phyloP scores from a whole-genome alignment of 2,113 vertebrate genomes.

The Ursus arctos region DNA sequence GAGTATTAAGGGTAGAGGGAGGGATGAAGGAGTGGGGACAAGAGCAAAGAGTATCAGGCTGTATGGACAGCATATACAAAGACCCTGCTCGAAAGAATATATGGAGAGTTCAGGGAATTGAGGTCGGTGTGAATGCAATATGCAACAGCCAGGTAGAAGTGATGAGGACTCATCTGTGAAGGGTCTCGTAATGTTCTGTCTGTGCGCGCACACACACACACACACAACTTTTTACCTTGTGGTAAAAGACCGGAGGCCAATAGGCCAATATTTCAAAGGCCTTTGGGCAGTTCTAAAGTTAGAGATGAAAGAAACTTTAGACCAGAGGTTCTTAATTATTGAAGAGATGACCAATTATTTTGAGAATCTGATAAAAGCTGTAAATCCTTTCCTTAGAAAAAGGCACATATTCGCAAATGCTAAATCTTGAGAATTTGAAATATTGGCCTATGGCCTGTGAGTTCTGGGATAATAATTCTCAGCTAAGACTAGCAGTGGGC shows the following conservation, averaged over 20 bases:
- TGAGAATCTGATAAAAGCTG: background rate
- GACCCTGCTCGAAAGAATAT: background rate
- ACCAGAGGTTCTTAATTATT: background rate
- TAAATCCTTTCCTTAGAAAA: background rate
- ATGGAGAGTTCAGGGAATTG: too few species aligned
- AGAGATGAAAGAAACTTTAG: background rate
- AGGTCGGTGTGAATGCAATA: background rate
- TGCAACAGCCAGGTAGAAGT: background rate
- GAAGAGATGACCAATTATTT: background rate
- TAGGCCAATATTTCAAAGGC: too few species aligned
- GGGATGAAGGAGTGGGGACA: background rate
- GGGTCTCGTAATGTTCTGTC: background rate
- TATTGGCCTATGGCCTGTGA: background rate
- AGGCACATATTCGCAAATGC: background rate
- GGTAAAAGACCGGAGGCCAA: too few species aligned
- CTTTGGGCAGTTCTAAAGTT: background rate
- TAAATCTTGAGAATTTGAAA: background rate
- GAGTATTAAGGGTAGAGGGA: background rate
- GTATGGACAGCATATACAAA: background rate
- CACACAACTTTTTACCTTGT: background rate
- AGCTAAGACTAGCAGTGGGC: background rate
- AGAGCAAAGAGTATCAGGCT: background rate
- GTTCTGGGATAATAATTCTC: background rate
- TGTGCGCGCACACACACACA: background rate
- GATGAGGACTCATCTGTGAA: background rate